Conservation (phyloP, 2,113 vertebrate species). For the Pangasianodon hypophthalmus region DNA sequence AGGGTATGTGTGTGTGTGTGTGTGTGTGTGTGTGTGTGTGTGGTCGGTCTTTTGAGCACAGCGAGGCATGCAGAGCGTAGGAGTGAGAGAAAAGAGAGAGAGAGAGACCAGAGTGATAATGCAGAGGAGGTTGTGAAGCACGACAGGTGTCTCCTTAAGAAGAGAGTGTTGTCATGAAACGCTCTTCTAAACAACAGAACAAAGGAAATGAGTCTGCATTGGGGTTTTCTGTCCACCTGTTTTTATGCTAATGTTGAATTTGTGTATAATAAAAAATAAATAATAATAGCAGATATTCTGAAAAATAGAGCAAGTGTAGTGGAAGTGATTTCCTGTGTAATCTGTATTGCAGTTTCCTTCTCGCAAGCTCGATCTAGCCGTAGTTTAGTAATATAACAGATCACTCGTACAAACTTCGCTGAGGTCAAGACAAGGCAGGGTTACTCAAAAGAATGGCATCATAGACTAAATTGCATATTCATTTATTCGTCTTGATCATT, state of each 20-base stretch:
- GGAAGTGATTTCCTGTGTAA: not conserved
- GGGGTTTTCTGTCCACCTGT: not conserved
- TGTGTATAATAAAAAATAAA: not conserved
- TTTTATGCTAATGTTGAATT: not conserved
- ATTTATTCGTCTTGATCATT: too few relatives aligned
- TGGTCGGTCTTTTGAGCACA: conserved; percentile 28
- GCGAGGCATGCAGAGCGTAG: conserved; percentile 32
- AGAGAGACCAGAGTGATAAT: not conserved
- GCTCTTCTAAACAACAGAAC: not conserved
- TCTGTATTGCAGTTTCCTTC: not conserved
- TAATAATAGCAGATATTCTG: not conserved
- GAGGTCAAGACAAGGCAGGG: not conserved
- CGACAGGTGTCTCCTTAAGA: conserved; percentile 38
- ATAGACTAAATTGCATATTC: not conserved
- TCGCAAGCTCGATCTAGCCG: not conserved
- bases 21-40: conserved; percentile 20
- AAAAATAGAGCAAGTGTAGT: not conserved
- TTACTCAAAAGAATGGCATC: not conserved
- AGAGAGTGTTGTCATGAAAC: conserved; percentile 10
- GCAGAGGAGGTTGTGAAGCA: conserved; percentile 37
- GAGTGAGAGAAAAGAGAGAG: conserved; percentile 7
- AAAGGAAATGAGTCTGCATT: not conserved
- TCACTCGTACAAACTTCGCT: not conserved
- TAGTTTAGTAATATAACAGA: not conserved
- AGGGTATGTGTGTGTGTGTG: not conserved